Conservation (phyloP, 1,140 invertebrate genomes). For the Ostrea edulis region DNA sequence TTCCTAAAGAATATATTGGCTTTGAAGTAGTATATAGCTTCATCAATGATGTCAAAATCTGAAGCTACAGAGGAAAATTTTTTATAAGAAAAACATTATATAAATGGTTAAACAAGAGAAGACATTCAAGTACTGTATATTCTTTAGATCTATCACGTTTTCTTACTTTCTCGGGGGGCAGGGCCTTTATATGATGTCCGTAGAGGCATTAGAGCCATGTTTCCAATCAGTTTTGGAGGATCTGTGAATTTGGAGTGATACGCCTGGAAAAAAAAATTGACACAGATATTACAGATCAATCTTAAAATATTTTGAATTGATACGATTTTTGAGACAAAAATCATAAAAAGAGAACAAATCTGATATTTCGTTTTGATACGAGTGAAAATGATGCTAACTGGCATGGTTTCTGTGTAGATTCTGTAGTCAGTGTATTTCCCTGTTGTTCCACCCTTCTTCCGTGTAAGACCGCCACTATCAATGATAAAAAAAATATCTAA, state of each 20-base stretch:
- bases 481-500: not conserved
- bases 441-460: slow-evolving; percentile 27
- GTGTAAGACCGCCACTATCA: slow-evolving; percentile 12
- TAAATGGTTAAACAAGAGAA: not conserved
- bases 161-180: slow-evolving; percentile 84
- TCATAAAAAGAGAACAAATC: not conserved
- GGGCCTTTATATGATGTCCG: slow-evolving; percentile 93
- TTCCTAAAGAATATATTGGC: slow-evolving; percentile 99
- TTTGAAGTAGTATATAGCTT: slow-evolving; percentile 98
- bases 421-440: not conserved
- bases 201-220: slow-evolving; percentile 94
- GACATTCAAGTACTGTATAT: no score
- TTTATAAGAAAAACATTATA: not conserved
- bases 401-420: not conserved
- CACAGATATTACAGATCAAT: not conserved
- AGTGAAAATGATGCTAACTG: not conserved
- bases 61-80: slow-evolving; percentile 75
- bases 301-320: no score
- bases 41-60: slow-evolving; percentile 97
- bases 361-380: not conserved
- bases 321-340: not conserved
- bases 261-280: slow-evolving; percentile 83
- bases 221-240: slow-evolving; percentile 89
- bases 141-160: not conserved
- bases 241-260: slow-evolving; percentile 95